These are phyloP conservation scores for Sarcophilus harrisii DNA, from an alignment of 2,797 vertebrate genomes.

Conservation along the genomic window DNA sequence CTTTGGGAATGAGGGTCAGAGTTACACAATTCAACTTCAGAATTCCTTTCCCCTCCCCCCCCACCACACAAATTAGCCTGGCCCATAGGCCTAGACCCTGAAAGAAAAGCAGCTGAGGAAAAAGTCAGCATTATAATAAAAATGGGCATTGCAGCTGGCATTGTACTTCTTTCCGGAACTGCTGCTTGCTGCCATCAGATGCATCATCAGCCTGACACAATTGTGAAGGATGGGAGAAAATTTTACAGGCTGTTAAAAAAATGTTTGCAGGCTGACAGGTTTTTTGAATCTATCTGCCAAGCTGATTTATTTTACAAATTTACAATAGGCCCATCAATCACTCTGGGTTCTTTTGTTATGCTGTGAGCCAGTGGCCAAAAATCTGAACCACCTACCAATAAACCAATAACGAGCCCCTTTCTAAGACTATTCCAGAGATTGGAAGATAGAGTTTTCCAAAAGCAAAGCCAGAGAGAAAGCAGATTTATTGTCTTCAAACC, in stretches of 20 bases:
- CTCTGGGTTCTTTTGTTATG: constrained; percentile 55
- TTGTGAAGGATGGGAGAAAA: constrained; percentile 32
- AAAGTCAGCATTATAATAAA: not conserved
- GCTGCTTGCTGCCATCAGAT: not conserved
- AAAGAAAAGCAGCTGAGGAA: not conserved
- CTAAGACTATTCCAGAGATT: not conserved
- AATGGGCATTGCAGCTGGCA: not conserved
- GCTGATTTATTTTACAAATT: constrained; percentile 75
- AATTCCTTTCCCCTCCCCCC: fast-evolving
- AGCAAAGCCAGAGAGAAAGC: not conserved
- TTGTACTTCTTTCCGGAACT: fast-evolving
- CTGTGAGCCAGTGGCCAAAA: constrained; percentile 31
- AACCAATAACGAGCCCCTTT: constrained; percentile 3
- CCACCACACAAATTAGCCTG: not conserved
- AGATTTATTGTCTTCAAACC: fast-evolving
- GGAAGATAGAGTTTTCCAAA: not conserved
- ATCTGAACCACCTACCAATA: constrained; percentile 1
- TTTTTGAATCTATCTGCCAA: constrained; percentile 64
- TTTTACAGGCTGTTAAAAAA: constrained; percentile 65
- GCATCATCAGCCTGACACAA: not conserved
- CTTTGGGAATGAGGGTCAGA: not conserved
- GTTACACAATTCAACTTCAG: fast-evolving
- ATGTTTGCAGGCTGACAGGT: constrained; percentile 62
- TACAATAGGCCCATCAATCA: constrained; percentile 64
- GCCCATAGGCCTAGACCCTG: fast-evolving